These are phyloP conservation scores for Pseudorhombus dupliciocellatus DNA, from an alignment of 2,113 vertebrate genomes.

Conservation along the genomic window DNA sequence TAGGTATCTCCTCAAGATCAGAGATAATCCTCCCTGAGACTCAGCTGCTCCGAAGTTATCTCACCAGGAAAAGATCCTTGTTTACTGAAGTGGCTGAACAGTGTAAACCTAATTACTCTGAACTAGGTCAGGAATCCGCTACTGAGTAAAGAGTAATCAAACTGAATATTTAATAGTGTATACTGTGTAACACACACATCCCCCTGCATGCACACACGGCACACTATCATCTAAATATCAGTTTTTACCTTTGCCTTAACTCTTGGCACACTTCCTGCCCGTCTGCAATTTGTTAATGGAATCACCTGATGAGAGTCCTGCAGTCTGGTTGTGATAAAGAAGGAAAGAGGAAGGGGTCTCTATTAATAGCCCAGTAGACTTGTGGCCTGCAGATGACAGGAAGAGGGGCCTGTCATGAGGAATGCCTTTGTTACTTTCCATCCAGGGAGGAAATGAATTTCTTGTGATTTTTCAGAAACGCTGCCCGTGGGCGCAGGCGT, in stretches of 20 bases:
- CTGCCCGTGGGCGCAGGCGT: slow-evolving; percentile 53
- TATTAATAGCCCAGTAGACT: slow-evolving; percentile 84
- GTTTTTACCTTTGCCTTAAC: slow-evolving; percentile 40
- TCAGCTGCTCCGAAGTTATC: slow-evolving; percentile 50
- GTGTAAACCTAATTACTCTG: slow-evolving; percentile 79
- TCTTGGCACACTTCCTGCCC: slow-evolving; percentile 62
- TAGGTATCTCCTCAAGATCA: slow-evolving; percentile 66
- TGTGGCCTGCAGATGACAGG: slow-evolving; percentile 96
- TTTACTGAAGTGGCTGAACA: slow-evolving; percentile 77
- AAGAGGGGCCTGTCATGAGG: slow-evolving; percentile 85
- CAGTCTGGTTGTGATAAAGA: slow-evolving; percentile 85
- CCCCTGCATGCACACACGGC: slow-evolving; percentile 12
- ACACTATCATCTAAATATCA: not conserved
- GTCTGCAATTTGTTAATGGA: slow-evolving; percentile 81
- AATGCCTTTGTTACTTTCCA: slow-evolving; percentile 85
- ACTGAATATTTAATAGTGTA: slow-evolving; percentile 77
- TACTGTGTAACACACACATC: slow-evolving; percentile 16
- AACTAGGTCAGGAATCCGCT: slow-evolving; percentile 79
- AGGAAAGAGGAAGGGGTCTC: slow-evolving; percentile 28
- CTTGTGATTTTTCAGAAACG: slow-evolving; percentile 85
- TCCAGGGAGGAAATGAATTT: slow-evolving; percentile 91
- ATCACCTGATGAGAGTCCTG: slow-evolving; percentile 90
- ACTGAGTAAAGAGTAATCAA: slow-evolving; percentile 73
- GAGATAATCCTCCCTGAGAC: slow-evolving; percentile 63
- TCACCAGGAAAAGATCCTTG: slow-evolving; percentile 69